A percentile compares a stretch with the other conserved stretches of the same genome.
Conservation (phyloP, 1,140 invertebrate species). For the Cotesia glomerata region DNA sequence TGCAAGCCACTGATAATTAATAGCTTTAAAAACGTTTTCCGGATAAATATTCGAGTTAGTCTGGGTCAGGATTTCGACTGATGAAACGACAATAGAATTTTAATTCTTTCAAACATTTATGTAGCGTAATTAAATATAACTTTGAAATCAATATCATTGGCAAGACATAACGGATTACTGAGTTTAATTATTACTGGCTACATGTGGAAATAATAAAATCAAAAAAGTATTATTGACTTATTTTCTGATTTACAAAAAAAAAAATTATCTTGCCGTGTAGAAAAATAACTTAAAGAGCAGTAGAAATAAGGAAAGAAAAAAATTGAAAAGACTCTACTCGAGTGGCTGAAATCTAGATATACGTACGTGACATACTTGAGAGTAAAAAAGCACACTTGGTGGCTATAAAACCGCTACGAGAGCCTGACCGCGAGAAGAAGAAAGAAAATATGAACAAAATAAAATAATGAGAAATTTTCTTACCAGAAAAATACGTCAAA, state of each 20-base stretch:
- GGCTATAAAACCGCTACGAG: constrained; percentile 32
- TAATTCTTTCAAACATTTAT: too few relatives aligned
- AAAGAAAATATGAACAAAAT: constrained; percentile 1
- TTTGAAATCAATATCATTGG: too few relatives aligned
- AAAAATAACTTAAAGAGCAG: neutral
- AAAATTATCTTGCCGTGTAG: neutral
- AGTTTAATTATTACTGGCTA: neutral
- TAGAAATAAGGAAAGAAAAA: neutral
- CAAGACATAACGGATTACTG: too few relatives aligned
- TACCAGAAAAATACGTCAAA: neutral
- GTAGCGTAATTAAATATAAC: too few relatives aligned
- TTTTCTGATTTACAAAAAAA: neutral
- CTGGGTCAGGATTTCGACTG: too few relatives aligned
- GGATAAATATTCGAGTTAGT: too few relatives aligned
- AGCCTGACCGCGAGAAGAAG: neutral
- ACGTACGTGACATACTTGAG: constrained; percentile 15
- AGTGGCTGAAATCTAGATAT: constrained; percentile 23
- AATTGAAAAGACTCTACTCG: too few relatives aligned
- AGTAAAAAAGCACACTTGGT: constrained; percentile 30
- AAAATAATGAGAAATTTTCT: too few relatives aligned
- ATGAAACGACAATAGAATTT: too few relatives aligned
- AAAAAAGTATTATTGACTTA: constrained; percentile 19
- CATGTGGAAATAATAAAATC: neutral
- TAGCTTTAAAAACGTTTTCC: too few relatives aligned
- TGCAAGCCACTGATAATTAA: too few relatives aligned